Percentiles rank a stretch among this genome's conserved stretches.
phyloP scores from a whole-genome alignment of 1,140 invertebrate species.

The Drosophila tsacasi region DNA sequence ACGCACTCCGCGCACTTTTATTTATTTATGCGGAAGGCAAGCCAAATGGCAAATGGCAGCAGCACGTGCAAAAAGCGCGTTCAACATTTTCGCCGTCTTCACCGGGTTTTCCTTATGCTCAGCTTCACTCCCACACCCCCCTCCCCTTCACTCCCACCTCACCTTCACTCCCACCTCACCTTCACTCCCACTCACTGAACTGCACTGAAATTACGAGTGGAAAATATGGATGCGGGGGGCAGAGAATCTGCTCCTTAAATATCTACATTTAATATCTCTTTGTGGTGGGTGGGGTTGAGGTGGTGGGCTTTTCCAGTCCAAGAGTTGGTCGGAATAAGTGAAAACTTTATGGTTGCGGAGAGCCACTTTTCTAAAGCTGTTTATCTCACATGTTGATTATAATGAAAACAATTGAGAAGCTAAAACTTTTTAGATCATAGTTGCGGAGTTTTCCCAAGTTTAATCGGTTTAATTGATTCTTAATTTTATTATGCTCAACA shows the following conservation, averaged over 20 bases:
- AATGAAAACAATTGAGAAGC: background rate
- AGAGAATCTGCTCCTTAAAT: conserved; percentile 36
- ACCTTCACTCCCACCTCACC: background rate
- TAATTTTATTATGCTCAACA: no score
- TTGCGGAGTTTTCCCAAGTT: background rate
- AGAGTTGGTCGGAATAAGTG: background rate
- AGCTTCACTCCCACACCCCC: background rate
- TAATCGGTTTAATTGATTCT: background rate
- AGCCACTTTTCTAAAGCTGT: conserved; percentile 2
- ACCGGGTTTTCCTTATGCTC: conserved; percentile 23
- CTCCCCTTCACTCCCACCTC: conserved; percentile 2
- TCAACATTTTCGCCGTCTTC: conserved; percentile 34
- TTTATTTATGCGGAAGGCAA: conserved; percentile 67
- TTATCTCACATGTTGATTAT: conserved; percentile 7
- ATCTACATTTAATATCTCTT: conserved; percentile 62
- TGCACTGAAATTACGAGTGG: conserved; percentile 20
- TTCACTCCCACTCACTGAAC: conserved; percentile 4
- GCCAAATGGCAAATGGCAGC: conserved; percentile 54
- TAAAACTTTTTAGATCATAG: background rate
- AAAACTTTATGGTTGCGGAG: conserved; percentile 4
- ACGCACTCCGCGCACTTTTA: conserved; percentile 26
- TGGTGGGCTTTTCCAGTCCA: background rate
- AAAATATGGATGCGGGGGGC: conserved; percentile 1
- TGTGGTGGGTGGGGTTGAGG: conserved; percentile 17
- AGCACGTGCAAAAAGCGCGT: conserved; percentile 44